Base-by-base conservation (phyloP, 1,140 invertebrate species). In the Drosophila setifemur region DNA sequence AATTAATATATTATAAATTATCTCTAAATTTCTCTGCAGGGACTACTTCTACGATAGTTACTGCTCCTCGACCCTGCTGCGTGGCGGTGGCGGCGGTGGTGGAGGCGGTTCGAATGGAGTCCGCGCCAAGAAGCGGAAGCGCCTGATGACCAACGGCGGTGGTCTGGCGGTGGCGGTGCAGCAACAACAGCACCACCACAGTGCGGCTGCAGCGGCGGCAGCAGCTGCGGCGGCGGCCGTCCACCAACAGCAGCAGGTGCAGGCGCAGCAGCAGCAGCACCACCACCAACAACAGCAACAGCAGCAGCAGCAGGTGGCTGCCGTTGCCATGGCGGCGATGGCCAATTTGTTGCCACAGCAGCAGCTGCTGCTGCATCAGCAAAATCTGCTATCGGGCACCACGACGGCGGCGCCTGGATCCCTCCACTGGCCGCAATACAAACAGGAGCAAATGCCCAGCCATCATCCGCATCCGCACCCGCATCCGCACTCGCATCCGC, bases 31-130 rank as follows among this genome's bases (percentile, higher is more conserved):
- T 21, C 16, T 3, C 43, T 39, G 31, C 70, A 90, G 88, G 88
- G 88, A 90, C 52, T 90, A 90, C 48, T 90, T 89, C 61, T 90
- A 90, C 35, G 88, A 90, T 45, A 90, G 93, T 90, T 94, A 94
- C 90, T 94, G 93, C 76, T 92, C 93, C 23, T 93, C 93, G 45
- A 91, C 93, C n/a, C 90, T 93, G 31, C 92, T 93, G 57, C 90
- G 91, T 0, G 73, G 73, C 66, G 58, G 78, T 0, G 70, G 52
- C 0, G 72, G 90, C 8, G 67, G 43, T 52, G 54, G 64, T 0
- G 70, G 90, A 7, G 72, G 66, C 72, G 47, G 49, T 2, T 42
- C 40, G 4, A 89, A 90, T 33, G 90, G 92, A 11, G 90, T 92
- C 6, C 91, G 93, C 42, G 91, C 93, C 44, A 91, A 93, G 68